Evolutionary conservation across 1,140 invertebrate species (phyloP).

Genomic region (Drosophila sp.): DNA sequence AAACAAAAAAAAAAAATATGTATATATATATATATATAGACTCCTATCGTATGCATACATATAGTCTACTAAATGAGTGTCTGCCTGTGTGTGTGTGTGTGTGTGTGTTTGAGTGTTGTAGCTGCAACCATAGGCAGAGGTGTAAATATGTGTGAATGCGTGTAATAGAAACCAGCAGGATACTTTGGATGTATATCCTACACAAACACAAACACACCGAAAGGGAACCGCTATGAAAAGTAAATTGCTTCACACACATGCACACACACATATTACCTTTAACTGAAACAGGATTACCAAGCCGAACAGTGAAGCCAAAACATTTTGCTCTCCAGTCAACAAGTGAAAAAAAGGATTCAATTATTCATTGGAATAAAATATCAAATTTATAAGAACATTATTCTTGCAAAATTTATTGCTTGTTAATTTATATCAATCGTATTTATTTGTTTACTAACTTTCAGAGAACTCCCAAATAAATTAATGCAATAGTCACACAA

Average conservation of each 20-base stretch:
- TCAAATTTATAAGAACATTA: too few species aligned
- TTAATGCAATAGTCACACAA: too few species aligned
- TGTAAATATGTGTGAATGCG: slow-evolving; percentile 10
- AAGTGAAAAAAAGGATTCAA: too few species aligned
- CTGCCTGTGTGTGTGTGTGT: background rate
- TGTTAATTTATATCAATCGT: too few species aligned
- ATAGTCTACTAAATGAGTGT: slow-evolving; percentile 13
- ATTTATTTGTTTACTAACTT: too few species aligned
- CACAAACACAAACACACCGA: slow-evolving; percentile 14
- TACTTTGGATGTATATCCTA: slow-evolving; percentile 3
- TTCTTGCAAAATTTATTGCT: too few species aligned
- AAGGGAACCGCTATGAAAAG: slow-evolving; percentile 51
- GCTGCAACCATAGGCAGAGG: background rate
- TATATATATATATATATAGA: too few species aligned
- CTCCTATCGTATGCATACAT: slow-evolving; percentile 19
- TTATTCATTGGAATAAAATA: too few species aligned
- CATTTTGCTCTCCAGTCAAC: background rate
- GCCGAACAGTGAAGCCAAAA: slow-evolving; percentile 36
- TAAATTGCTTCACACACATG: slow-evolving; percentile 48
- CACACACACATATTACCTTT: slow-evolving; percentile 49
- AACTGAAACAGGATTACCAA: slow-evolving; percentile 67
- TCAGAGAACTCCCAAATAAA: too few species aligned
- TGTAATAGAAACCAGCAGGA: slow-evolving; percentile 7
- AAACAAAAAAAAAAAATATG: slow-evolving; percentile 50
- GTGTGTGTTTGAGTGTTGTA: slow-evolving; percentile 39